A percentile compares a stretch with the other conserved stretches of the same genome.
Evolutionary conservation across 2,113 vertebrate genomes (phyloP).

Genomic region (Dipodomys spectabilis): DNA sequence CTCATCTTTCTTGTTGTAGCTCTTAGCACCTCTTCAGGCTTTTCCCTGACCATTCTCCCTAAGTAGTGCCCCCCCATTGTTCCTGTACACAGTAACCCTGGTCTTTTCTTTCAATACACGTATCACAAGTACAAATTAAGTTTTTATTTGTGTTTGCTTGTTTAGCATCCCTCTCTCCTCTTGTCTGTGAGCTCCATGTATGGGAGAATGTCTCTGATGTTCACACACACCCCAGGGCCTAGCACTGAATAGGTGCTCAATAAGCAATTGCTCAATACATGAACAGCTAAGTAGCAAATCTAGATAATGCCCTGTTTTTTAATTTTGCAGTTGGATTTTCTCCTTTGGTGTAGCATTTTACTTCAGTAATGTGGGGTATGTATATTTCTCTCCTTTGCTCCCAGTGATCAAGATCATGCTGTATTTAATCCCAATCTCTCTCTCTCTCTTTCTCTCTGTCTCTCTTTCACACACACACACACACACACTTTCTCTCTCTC

Average conservation of each 20-base stretch:
- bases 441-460: no score
- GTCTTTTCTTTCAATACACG: constrained; percentile 3
- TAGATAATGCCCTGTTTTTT: constrained; percentile 46
- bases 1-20: background rate
- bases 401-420: constrained; percentile 68
- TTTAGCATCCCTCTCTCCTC: background rate
- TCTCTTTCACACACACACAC: no score
- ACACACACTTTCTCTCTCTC: no score
- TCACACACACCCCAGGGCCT: background rate
- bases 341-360: constrained; percentile 16
- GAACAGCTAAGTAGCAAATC: constrained; percentile 13
- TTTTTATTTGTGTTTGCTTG: constrained; percentile 27
- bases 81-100: background rate
- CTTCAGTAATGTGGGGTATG: constrained; percentile 42
- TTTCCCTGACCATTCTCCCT: background rate
- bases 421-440: background rate
- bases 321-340: constrained; percentile 55
- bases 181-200: background rate
- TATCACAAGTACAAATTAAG: background rate
- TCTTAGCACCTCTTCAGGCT: background rate
- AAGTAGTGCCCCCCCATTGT: background rate
- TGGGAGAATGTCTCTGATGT: constrained; percentile 10
- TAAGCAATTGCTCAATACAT: constrained; percentile 53
- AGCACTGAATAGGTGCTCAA: background rate
- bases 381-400: constrained; percentile 58